phyloP scores from a whole-genome alignment of 2,888 invertebrate species.

The Zygothrica quintamaculata region DNA sequence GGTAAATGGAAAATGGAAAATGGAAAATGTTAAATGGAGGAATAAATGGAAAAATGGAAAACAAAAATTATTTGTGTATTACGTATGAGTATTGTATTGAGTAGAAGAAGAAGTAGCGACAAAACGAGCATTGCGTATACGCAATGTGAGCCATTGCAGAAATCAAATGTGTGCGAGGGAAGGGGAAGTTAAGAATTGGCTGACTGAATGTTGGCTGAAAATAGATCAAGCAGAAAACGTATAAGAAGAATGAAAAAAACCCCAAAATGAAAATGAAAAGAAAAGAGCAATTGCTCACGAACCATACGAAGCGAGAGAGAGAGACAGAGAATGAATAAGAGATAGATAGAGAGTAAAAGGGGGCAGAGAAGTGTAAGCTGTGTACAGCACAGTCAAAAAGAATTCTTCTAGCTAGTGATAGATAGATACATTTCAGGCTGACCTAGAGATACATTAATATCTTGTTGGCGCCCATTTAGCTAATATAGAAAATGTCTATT shows the following conservation, averaged over 20 bases:
- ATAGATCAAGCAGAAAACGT: conserved; percentile 77
- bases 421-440: conserved; percentile 53
- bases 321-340: conserved; percentile 2
- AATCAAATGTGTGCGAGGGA: background rate
- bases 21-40: conserved; percentile 38
- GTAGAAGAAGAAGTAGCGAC: conserved; percentile 25
- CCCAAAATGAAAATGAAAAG: conserved; percentile 26
- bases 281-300: conserved; percentile 60
- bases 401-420: background rate
- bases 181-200: conserved; percentile 8
- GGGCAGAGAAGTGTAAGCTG: conserved; percentile 3
- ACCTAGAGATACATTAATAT: conserved; percentile 59
- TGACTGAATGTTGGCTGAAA: conserved; percentile 64
- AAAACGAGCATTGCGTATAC: conserved; percentile 51
- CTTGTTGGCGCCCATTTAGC: conserved; percentile 47
- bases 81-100: conserved; percentile 39
- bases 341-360: conserved; percentile 2
- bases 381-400: background rate
- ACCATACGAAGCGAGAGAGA: background rate
- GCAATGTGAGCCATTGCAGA: conserved; percentile 32
- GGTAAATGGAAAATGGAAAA: conserved; percentile 38
- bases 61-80: conserved; percentile 40
- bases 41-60: conserved; percentile 36
- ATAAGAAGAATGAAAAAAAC: conserved; percentile 17
- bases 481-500: conserved; percentile 37